Conservation (phyloP, 2,113 vertebrate genomes). For the Mustela nigripes region DNA sequence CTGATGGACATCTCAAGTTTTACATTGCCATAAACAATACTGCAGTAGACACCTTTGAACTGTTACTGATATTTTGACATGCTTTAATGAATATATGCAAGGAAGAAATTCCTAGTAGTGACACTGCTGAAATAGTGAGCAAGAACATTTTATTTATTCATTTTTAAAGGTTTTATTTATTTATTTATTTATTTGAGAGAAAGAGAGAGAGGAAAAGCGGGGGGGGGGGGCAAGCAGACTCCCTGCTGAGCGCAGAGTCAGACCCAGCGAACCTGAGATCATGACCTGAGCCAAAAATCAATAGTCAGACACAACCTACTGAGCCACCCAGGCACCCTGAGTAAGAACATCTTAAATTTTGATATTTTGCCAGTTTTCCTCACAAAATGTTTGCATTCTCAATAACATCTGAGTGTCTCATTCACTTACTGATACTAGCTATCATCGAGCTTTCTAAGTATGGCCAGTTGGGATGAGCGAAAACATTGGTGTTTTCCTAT, state of each 20-base stretch:
- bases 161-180: background rate
- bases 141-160: background rate
- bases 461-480: background rate
- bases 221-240: background rate
- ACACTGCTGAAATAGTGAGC: background rate
- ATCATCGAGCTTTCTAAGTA: background rate
- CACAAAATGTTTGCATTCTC: background rate
- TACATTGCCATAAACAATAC: background rate
- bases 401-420: background rate
- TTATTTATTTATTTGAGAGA: background rate
- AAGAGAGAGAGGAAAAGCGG: no score
- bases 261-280: background rate
- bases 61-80: background rate
- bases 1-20: background rate
- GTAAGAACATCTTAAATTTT: background rate
- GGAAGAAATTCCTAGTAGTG: background rate
- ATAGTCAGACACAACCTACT: background rate
- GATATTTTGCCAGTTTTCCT: background rate
- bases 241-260: background rate
- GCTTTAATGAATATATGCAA: background rate
- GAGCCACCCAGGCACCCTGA: background rate
- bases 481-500: background rate
- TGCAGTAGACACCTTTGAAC: background rate
- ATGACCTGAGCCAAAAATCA: background rate
- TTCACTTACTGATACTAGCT: background rate